Evolutionary conservation across 2,888 invertebrate species (phyloP), one percentile per base, ranked within the genome.

Genomic region (Caenorhabditis sp.): DNA sequence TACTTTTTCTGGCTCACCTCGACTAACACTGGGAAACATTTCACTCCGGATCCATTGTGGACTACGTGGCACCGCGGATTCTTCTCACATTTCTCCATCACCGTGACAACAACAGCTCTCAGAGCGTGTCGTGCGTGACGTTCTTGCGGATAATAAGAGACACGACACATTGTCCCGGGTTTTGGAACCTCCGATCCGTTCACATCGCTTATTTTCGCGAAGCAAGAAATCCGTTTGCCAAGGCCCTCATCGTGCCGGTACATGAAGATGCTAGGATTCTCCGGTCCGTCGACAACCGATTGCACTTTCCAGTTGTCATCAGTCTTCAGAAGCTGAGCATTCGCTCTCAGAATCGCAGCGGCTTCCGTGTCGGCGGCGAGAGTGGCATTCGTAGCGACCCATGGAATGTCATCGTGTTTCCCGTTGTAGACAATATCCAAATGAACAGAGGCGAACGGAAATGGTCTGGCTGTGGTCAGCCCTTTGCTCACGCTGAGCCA

Each of bases 341-440:
- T 63, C 3, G 56, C 30, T 4, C 20, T 27, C 2, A 61, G 45
- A 5, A 77, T 17, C 13, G 35, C 24, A 13, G 46, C 22, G n/a
- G 30, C 26, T 5, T 63, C 62, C 8, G 27, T 61, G 20, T 74
- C 70, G 11, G 62, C 48, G 30, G 37, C 35, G 43, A 68, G 43
- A 0, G 24, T 26, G 3, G 68, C 58, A 4, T 11, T 6, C 30
- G 17, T 52, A 0, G 82, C 85, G 0, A 65, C 70, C 85, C 85
- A 85, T 17, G 85, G 85, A 11, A 83, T 82, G 50, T 83, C 85
- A n/a, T 83, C 84, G 48, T 77, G 80, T 26, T 79, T 71, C 26
- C 77, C 80, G 9, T 81, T 79, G 56, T 73, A 85, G 20, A 63
- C 35, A n/a, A 73, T 79, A 8, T 63, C 61, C 22, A 81, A 50